phyloP scores from a whole-genome alignment of 2,888 invertebrate species.

The Ligdia adustata region DNA sequence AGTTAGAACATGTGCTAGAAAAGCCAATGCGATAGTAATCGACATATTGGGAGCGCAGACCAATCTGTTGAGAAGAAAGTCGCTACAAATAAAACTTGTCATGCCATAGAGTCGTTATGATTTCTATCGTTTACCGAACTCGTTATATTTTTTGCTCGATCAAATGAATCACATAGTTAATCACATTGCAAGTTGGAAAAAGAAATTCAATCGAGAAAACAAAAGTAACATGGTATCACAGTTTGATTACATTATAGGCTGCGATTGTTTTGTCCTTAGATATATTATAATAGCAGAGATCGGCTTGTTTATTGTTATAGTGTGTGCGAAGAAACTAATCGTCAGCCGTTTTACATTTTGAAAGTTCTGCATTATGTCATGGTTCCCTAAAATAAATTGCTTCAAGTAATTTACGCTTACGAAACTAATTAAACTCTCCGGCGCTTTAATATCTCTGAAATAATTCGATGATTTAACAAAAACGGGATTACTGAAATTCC shows the following conservation, averaged over 20 bases:
- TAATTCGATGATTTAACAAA: slow-evolving; percentile 2
- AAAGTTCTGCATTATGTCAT: too few relatives aligned
- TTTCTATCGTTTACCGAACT: neutral
- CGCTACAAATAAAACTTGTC: neutral
- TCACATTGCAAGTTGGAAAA: too few relatives aligned
- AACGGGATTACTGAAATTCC: slow-evolving; percentile 6
- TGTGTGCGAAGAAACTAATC: too few relatives aligned
- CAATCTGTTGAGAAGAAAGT: slow-evolving; percentile 13
- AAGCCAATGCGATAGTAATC: neutral
- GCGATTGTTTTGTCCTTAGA: too few relatives aligned
- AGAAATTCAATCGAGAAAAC: too few relatives aligned
- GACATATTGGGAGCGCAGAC: slow-evolving; percentile 3
- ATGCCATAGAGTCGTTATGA: neutral
- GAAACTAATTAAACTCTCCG: neutral
- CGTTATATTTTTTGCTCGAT: neutral
- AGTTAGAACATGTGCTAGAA: slow-evolving; percentile 2
- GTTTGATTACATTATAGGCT: too few relatives aligned
- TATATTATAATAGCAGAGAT: too few relatives aligned
- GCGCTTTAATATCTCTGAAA: neutral
- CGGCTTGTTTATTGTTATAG: too few relatives aligned
- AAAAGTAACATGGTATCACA: too few relatives aligned
- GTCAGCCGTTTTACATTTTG: too few relatives aligned
- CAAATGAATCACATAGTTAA: too few relatives aligned
- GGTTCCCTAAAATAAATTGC: too few relatives aligned
- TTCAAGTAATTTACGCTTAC: neutral